Evolutionary conservation across 2,888 invertebrate species (phyloP), one percentile per base, ranked within the genome.

Genomic region (Serripes groenlandicus): DNA sequence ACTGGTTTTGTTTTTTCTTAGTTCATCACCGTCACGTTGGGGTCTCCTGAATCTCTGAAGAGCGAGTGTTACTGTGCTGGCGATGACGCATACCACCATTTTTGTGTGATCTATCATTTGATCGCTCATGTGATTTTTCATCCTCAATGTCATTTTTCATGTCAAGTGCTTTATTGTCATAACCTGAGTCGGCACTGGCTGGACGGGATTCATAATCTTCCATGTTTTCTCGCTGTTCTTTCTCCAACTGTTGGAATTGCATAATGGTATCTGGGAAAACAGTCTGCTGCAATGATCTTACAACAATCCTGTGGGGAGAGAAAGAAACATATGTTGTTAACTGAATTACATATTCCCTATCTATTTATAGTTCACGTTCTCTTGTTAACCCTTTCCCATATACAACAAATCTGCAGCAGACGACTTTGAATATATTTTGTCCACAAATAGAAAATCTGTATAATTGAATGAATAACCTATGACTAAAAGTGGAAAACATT

Each of bases 211-310:
- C 78, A 15, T 68, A 54, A 21, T 74, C 60, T 11, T 64, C 35
- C 28, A 70, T 54, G n/a, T 54, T 54, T 28, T 82, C 81, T 15
- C 60, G 34, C n/a, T 82, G 76, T 15, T 62, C 69, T 73, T 92
- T 92, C 85, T 92, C 91, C 58, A 75, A 71, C 37, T 83, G 86
- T 52, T 89, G 90, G 18, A 90, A 90, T 60, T 80, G 70, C 70
- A 90, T 88, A 23, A 92, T 88, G 60, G 88, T 91, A 70, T 90
- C 88, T 0, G 92, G 92, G 78, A 87, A 90, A n/a, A 91, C 75
- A 15, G 90, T 90, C 71, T 89, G 86, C 73, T 91, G 91, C 34
- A 92, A 11, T 15, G 89, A 84, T 68, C 92, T 75, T 23, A 91
- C 81, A 7, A 90, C 75, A 52, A 92, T 81, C 71, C 92, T 92